phyloP scores from a whole-genome alignment of 2,888 invertebrate genomes.

The Balanococcus diminutus region DNA sequence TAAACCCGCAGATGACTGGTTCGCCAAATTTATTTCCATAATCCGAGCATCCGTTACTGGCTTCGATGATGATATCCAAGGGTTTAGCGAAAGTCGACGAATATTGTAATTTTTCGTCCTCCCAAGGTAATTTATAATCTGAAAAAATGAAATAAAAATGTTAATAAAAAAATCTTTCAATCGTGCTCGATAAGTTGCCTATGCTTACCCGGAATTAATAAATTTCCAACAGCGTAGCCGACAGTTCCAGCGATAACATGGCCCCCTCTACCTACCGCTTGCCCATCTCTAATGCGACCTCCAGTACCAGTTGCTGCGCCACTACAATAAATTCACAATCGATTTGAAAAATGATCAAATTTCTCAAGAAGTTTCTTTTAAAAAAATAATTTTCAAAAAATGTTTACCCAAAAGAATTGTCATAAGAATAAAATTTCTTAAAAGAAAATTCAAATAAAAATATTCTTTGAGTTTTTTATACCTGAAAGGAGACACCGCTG shows the following conservation, averaged over 20 bases:
- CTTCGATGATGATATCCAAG: conserved; percentile 88
- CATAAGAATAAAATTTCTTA: too few species aligned
- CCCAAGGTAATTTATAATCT: conserved; percentile 84
- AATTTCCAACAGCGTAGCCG: conserved; percentile 93
- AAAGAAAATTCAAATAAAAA: too few species aligned
- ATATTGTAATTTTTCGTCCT: conserved; percentile 74
- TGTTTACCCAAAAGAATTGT: too few species aligned
- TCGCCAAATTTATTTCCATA: conserved; percentile 99
- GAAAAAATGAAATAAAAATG: conserved; percentile 47
- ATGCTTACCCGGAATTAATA: conserved; percentile 82
- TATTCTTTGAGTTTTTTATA: conserved; percentile 58
- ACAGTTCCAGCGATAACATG: conserved; percentile 94
- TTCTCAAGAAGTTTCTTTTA: too few species aligned
- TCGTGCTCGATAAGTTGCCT: conserved; percentile 53
- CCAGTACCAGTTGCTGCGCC: conserved; percentile 98
- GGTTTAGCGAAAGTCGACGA: conserved; percentile 90
- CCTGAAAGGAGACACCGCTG: conserved; percentile 92
- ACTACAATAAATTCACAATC: conserved; percentile 68
- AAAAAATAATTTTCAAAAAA: too few species aligned
- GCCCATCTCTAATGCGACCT: conserved; percentile 92
- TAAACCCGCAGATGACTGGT: conserved; percentile 89
- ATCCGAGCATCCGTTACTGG: conserved; percentile 97
- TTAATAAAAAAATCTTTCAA: background rate
- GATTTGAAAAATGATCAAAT: background rate
- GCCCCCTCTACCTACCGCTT: conserved; percentile 92